These are phyloP conservation scores for Seira sanloemensis DNA, from an alignment of 2,888 invertebrate genomes.

Conservation along the genomic window DNA sequence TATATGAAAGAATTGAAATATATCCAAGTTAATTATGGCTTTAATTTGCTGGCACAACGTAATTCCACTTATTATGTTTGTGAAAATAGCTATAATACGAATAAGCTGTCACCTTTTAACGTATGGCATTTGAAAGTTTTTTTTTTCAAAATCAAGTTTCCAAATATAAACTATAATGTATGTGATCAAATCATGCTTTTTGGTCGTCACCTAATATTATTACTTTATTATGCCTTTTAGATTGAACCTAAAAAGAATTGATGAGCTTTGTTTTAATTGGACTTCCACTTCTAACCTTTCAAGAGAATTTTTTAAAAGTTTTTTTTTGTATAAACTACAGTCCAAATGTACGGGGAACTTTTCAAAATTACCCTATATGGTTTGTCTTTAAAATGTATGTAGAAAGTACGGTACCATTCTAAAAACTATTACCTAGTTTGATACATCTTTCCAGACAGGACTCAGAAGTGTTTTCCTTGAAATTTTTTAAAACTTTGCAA, in stretches of 20 bases:
- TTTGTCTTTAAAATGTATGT: neutral
- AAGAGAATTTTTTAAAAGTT: too few relatives aligned
- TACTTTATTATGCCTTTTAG: too few relatives aligned
- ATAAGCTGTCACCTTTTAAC: neutral
- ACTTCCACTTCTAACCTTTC: too few relatives aligned
- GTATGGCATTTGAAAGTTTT: conserved; percentile 8
- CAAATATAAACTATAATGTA: too few relatives aligned
- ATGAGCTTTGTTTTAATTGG: too few relatives aligned
- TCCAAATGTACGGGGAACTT: too few relatives aligned
- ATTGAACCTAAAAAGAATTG: too few relatives aligned
- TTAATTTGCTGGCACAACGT: conserved; percentile 31
- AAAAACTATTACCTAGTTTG: neutral
- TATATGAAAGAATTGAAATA: neutral
- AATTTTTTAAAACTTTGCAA: neutral
- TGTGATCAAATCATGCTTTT: neutral
- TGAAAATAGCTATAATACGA: too few relatives aligned
- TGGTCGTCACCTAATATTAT: too few relatives aligned
- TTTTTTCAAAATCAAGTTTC: too few relatives aligned
- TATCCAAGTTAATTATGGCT: conserved; percentile 29
- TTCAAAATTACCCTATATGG: neutral
- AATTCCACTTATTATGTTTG: neutral
- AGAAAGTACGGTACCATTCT: too few relatives aligned
- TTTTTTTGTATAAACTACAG: too few relatives aligned
- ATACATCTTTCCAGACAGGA: neutral
- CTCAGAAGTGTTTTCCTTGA: neutral